These are phyloP conservation scores for Paralvinella palmiformis DNA, from an alignment of 1,140 invertebrate species.

Conservation along the genomic window DNA sequence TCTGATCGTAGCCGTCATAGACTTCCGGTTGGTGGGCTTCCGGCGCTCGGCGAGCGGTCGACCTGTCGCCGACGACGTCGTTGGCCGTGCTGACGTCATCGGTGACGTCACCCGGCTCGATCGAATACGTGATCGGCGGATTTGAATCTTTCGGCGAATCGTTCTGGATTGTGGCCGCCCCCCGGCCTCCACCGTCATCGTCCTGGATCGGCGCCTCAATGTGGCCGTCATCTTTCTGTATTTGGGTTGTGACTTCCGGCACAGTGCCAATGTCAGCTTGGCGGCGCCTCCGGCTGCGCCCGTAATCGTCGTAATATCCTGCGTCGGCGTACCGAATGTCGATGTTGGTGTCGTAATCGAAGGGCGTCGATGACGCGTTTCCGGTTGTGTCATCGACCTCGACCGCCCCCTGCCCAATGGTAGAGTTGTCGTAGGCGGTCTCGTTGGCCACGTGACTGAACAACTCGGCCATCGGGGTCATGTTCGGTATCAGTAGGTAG, in stretches of 20 bases:
- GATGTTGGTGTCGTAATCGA: neutral
- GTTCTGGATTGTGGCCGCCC: neutral
- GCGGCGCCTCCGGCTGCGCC: too few species aligned
- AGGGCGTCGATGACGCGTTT: neutral
- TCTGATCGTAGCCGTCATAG: neutral
- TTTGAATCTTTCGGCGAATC: too few species aligned
- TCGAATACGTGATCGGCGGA: too few species aligned
- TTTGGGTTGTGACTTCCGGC: too few species aligned
- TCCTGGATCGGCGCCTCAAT: neutral
- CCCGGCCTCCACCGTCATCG: neutral
- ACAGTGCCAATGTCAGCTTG: too few species aligned
- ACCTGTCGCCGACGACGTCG: neutral
- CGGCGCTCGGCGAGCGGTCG: neutral
- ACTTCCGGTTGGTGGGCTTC: neutral
- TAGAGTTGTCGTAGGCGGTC: conserved; percentile 13
- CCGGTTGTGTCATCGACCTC: too few species aligned
- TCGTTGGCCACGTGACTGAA: conserved; percentile 15
- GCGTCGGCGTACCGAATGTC: neutral
- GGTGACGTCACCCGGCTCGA: neutral
- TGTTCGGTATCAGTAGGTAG: conserved; percentile 20
- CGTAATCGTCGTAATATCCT: neutral
- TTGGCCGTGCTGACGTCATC: neutral
- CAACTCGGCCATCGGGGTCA: conserved; percentile 15
- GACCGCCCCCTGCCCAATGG: too few species aligned
- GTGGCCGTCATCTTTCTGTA: too few species aligned